phyloP scores from a whole-genome alignment of 2,113 vertebrate species.

The Leucosticte australis region DNA sequence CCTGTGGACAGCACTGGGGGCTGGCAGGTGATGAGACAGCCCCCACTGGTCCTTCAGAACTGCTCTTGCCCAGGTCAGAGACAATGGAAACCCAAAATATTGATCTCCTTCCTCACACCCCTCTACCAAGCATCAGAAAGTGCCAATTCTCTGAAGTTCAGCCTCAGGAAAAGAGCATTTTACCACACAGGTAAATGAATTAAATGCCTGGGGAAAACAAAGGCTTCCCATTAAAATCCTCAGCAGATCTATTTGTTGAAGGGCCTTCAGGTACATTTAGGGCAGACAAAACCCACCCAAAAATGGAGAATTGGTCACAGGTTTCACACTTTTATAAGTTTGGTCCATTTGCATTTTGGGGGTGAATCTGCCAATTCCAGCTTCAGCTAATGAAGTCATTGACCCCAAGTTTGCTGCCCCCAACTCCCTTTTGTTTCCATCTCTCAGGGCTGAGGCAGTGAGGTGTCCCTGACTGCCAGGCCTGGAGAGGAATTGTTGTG shows the following conservation, averaged over 20 bases:
- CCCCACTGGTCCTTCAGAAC: neutral
- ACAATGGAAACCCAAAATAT: neutral
- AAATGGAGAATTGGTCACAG: neutral
- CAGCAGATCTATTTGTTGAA: neutral
- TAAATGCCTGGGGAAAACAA: neutral
- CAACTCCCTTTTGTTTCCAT: neutral
- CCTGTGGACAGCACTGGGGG: neutral
- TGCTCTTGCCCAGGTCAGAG: neutral
- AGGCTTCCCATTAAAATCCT: neutral
- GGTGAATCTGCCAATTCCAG: neutral
- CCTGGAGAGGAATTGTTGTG: neutral
- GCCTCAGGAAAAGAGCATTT: neutral
- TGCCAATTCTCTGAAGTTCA: neutral
- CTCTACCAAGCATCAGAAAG: neutral
- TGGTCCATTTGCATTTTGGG: neutral
- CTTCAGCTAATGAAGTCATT: neutral
- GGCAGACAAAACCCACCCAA: neutral
- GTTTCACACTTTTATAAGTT: neutral
- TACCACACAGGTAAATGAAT: neutral
- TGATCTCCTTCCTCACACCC: neutral
- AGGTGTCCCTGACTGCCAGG: neutral
- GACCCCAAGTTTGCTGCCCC: neutral
- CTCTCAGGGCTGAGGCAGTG: neutral
- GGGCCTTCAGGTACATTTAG: neutral
- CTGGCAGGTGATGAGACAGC: constrained; percentile 28